phyloP scores from a whole-genome alignment of 2,797 vertebrate species.

The Astyanax mexicanus region DNA sequence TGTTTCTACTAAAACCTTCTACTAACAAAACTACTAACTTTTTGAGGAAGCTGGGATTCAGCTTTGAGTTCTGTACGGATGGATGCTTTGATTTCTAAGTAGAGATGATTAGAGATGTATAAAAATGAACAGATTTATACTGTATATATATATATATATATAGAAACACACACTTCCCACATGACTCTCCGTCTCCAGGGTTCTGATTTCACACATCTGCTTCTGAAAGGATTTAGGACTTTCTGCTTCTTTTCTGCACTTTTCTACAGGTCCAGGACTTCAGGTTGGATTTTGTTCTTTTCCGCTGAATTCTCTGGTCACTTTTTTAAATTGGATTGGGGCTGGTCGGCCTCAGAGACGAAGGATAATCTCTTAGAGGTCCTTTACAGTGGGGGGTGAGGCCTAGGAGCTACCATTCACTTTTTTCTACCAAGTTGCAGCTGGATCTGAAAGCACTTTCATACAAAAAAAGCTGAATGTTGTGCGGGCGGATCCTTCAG shows the following conservation, averaged over 20 bases:
- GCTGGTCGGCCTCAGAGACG: conserved; percentile 73
- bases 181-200: neutral
- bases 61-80: too few species aligned
- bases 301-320: conserved; percentile 51
- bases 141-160: too few species aligned
- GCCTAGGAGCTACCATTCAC: conserved; percentile 66
- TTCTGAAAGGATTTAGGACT: neutral
- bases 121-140: too few species aligned
- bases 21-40: too few species aligned
- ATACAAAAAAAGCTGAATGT: conserved; percentile 77
- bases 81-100: too few species aligned
- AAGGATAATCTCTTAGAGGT: conserved; percentile 81
- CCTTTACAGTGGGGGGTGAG: conserved; percentile 78
- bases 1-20: too few species aligned
- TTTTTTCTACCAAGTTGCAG: conserved; percentile 73
- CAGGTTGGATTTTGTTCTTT: conserved; percentile 43
- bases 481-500: conserved; percentile 75
- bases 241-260: neutral
- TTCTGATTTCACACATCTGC: neutral
- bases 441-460: conserved; percentile 81
- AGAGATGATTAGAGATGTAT: too few species aligned
- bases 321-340: conserved; percentile 53
- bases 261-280: conserved; percentile 36
- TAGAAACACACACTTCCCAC: neutral
- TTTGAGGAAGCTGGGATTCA: too few species aligned